A percentile compares a stretch with the other conserved stretches of the same genome.
Conservation (phyloP, 1,140 invertebrate species). For the Drosophila sturtevanti region DNA sequence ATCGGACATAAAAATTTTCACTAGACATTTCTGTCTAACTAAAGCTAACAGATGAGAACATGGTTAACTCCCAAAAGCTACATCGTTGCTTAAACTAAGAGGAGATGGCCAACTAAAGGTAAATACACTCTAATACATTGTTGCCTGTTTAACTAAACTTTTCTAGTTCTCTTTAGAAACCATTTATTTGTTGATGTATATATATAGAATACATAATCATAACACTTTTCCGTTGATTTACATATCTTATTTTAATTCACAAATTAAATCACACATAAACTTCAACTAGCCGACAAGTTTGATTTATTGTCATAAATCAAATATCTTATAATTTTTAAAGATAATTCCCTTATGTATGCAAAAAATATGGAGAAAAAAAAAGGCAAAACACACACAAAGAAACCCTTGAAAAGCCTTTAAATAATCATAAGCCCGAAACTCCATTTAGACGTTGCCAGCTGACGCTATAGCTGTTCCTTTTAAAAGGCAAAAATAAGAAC, state of each 20-base stretch:
- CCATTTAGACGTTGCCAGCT: constrained; percentile 54
- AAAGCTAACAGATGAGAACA: too few relatives aligned
- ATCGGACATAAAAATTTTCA: too few relatives aligned
- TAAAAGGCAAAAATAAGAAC: background rate
- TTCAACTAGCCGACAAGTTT: background rate
- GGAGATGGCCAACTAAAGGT: too few relatives aligned
- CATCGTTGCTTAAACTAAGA: too few relatives aligned
- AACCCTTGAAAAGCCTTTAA: constrained; percentile 47
- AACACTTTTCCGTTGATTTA: background rate
- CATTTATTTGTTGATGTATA: too few relatives aligned
- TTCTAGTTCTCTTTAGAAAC: too few relatives aligned
- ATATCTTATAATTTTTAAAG: background rate
- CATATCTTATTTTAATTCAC: background rate
- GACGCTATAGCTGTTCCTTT: constrained; percentile 31
- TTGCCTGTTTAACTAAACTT: too few relatives aligned
- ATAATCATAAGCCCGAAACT: constrained; percentile 52
- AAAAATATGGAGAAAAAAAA: too few relatives aligned
- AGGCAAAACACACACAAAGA: constrained; percentile 16
- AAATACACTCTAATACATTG: too few relatives aligned
- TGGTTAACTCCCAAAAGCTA: too few relatives aligned
- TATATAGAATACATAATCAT: too few relatives aligned
- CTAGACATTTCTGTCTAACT: too few relatives aligned
- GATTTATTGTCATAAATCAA: background rate
- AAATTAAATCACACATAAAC: background rate
- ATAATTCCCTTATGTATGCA: constrained; percentile 6